These are phyloP conservation scores for Vireo altiloquus DNA, from an alignment of 2,113 vertebrate genomes.

Conservation along the genomic window DNA sequence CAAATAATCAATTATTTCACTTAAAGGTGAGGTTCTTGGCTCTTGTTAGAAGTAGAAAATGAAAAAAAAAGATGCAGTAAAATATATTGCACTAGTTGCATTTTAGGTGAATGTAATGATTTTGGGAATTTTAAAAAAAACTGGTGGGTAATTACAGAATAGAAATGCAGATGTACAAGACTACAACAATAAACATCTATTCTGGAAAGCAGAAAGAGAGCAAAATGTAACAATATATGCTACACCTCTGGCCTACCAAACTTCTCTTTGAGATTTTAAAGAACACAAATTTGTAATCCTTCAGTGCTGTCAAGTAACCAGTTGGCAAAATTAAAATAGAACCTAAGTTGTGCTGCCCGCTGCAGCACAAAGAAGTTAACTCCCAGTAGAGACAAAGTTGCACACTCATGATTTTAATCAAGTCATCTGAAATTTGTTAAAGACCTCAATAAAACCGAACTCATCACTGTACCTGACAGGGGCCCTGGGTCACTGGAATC, in stretches of 20 bases:
- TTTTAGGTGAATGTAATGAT: not conserved
- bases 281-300: not conserved
- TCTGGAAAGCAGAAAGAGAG: not conserved
- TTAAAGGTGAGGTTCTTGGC: not conserved
- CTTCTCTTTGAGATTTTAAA: not conserved
- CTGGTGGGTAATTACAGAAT: not conserved
- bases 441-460: not conserved
- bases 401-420: not conserved
- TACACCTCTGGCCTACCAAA: not conserved
- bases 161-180: not conserved
- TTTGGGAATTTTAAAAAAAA: not conserved
- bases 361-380: not conserved
- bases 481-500: not conserved
- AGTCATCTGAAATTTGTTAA: not conserved
- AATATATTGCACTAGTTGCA: not conserved
- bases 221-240: not conserved
- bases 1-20: not conserved
- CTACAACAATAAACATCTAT: not conserved
- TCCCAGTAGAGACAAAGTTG: not conserved
- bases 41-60: not conserved
- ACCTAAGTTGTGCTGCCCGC: not conserved
- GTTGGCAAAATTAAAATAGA: not conserved
- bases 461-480: not conserved
- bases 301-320: not conserved
- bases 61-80: not conserved